Conservation (phyloP, 1,140 invertebrate genomes). For the Apocrypta bakeri region DNA sequence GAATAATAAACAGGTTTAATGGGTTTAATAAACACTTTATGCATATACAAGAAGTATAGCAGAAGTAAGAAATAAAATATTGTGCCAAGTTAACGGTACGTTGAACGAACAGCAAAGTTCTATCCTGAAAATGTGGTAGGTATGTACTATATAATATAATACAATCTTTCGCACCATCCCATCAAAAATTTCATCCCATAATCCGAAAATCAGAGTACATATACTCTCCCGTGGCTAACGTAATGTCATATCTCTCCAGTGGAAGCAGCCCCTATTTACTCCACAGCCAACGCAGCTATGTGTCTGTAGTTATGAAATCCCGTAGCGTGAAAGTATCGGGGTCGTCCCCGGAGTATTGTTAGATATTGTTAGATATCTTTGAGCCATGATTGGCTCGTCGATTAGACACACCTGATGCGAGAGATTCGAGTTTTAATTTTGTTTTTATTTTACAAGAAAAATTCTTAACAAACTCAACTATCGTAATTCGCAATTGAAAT, state of each 20-base stretch:
- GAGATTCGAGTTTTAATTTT: not conserved
- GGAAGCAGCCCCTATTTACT: slow-evolving; percentile 37
- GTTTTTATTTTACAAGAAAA: not conserved
- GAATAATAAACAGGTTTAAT: too few species aligned
- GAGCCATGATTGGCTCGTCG: not conserved
- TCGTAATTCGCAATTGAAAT: slow-evolving; percentile 13
- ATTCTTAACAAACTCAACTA: too few species aligned
- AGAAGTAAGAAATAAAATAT: too few species aligned
- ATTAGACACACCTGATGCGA: not conserved
- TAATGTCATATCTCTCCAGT: slow-evolving; percentile 2
- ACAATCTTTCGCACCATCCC: too few species aligned
- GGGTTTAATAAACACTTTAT: too few species aligned
- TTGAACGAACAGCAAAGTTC: too few species aligned
- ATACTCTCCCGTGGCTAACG: not conserved
- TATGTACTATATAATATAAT: too few species aligned
- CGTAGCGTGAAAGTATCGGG: not conserved
- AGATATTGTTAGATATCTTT: not conserved
- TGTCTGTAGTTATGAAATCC: too few species aligned
- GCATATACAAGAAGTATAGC: too few species aligned
- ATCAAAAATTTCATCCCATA: not conserved
- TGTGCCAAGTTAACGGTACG: too few species aligned
- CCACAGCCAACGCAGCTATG: too few species aligned
- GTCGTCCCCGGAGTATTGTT: not conserved
- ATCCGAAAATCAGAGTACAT: not conserved
- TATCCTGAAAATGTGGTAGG: too few species aligned